A percentile compares a stretch with the other conserved stretches of the same genome.
These are phyloP conservation scores for Eupithecia centaureata DNA, from an alignment of 2,888 invertebrate species.

Conservation along the genomic window DNA sequence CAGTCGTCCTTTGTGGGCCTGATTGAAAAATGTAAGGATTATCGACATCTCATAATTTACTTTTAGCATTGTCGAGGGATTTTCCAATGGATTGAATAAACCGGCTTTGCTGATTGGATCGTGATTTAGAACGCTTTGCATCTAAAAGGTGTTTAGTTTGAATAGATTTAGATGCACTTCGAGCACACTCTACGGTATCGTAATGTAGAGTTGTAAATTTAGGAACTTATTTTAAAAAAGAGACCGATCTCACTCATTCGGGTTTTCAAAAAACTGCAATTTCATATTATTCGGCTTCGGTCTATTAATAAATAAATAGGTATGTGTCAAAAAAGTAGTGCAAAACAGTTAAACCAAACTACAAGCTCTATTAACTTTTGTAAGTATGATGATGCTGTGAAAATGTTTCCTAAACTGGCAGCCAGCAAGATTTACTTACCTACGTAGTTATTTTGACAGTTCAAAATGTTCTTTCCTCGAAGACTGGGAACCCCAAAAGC, in stretches of 20 bases:
- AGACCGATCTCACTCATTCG: background rate
- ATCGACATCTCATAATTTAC: conserved; percentile 31
- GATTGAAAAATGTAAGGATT: conserved; percentile 32
- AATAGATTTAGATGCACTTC: background rate
- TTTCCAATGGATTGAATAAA: conserved; percentile 15
- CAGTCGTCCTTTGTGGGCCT: conserved; percentile 23
- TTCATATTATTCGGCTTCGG: no score
- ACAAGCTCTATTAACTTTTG: background rate
- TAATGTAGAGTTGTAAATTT: background rate
- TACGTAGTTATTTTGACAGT: background rate
- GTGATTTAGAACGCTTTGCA: conserved; percentile 10
- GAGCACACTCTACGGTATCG: background rate
- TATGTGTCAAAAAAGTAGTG: background rate
- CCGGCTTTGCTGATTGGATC: conserved; percentile 12
- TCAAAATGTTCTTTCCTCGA: background rate
- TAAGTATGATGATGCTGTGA: background rate
- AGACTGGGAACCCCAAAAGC: background rate
- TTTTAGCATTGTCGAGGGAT: conserved; percentile 20
- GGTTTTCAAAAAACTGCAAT: background rate
- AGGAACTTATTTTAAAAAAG: background rate
- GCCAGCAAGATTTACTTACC: background rate
- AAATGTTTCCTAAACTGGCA: no score
- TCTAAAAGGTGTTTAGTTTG: background rate
- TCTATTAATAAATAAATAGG: background rate
- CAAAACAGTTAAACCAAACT: background rate